Base-by-base conservation (phyloP, 2,797 vertebrate species). In the Hozukius guyotensis region DNA sequence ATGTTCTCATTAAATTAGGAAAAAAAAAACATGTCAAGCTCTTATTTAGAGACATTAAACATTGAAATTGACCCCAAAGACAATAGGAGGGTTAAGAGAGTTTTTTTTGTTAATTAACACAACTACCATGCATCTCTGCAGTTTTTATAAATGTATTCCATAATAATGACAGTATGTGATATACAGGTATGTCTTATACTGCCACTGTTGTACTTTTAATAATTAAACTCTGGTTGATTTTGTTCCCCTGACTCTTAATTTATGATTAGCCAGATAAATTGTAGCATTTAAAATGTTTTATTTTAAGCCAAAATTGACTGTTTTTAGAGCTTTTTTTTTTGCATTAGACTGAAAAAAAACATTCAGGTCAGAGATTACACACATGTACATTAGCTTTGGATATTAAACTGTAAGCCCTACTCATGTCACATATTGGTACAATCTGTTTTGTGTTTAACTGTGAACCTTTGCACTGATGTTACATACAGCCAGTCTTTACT, bases 101-200 rank as follows among this genome's bases (percentile, higher is more conserved):
- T 9, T 55, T n/a, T 75, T 75, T 55, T 57, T 27, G 60, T 63
- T 20, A 74, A 74, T 70, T 79, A 81, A 90, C 71, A 56, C 53
- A 72, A 55, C 52, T 66, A 67, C 66, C 66, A 53, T 71, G 16
- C 31, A 78, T 60, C 70, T 76, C 29, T 63, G 7, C 49, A 65
- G 18, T 57, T 78, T 31, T 66, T 81, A 24, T 78, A 34, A 52
- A 53, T 56, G 46, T 42, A 34, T 61, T 49, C 5, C 2, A 60
- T 61, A 61, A 34, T 29, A 6, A 32, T 32, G 72, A 69, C 77
- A 55, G 53, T 56, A 8, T 60, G 55, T 75, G 49, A 75, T 16
- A 12, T 24, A 42, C 57, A 57, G 49, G 20, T 64, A 25, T 69
- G 72, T 72, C 38, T 49, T 31, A n/a, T 20, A 67, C 14, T 68